A percentile compares a stretch with the other conserved stretches of the same genome.
phyloP scores from a whole-genome alignment of 2,888 invertebrate genomes.

The Thymelicus acteon region DNA sequence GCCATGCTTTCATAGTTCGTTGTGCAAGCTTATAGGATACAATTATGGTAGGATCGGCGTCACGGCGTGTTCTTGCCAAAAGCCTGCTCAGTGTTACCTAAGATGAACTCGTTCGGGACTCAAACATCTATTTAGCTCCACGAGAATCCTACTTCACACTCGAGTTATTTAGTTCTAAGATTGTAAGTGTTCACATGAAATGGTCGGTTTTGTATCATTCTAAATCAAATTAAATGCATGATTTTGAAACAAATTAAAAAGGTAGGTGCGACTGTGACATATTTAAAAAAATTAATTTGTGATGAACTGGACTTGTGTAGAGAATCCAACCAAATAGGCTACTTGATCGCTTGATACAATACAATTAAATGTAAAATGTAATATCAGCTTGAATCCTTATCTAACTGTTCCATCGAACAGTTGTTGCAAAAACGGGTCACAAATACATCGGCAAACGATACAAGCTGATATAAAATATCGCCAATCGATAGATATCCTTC shows the following conservation, averaged over 20 bases:
- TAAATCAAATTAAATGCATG: no score
- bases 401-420: not conserved
- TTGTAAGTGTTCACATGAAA: no score
- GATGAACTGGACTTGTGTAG: no score
- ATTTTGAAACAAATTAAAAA: no score
- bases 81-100: constrained; percentile 46
- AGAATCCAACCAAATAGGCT: no score
- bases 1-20: constrained; percentile 58
- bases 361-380: not conserved
- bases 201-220: no score
- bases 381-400: not conserved
- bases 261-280: no score
- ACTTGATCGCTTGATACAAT: not conserved
- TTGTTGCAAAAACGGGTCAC: not conserved
- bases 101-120: constrained; percentile 34
- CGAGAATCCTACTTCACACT: constrained; percentile 8
- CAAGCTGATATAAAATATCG: constrained; percentile 40
- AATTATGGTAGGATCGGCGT: constrained; percentile 58
- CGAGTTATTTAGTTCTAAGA: no score
- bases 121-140: not conserved
- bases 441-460: not conserved
- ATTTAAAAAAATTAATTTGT: no score
- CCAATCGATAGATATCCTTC: constrained; percentile 46
- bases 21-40: constrained; percentile 53
- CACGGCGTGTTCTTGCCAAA: constrained; percentile 56